Evolutionary conservation across 1,140 invertebrate species (phyloP).

Genomic region (Scaptomyza graminum): DNA sequence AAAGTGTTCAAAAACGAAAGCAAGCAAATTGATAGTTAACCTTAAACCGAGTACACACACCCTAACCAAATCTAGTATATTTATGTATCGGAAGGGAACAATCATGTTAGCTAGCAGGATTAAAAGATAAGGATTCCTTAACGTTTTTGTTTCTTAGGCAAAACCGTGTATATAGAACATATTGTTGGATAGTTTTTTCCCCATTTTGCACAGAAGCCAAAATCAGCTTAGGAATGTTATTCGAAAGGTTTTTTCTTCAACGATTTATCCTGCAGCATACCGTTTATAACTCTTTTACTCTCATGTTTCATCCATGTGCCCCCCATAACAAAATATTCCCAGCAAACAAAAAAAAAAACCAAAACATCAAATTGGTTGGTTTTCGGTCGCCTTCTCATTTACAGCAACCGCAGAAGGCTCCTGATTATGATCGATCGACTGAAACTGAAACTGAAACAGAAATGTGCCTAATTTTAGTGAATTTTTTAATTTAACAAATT

Average conservation of each 20-base stretch:
- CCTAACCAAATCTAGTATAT: neutral
- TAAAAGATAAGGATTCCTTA: no score
- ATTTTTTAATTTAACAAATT: conserved; percentile 27
- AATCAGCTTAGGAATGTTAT: conserved; percentile 20
- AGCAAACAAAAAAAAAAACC: conserved; percentile 44
- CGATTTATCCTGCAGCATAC: conserved; percentile 40
- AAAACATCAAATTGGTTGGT: conserved; percentile 84
- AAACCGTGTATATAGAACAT: conserved; percentile 7
- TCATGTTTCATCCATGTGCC: conserved; percentile 50
- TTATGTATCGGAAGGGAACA: neutral
- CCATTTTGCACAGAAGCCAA: conserved; percentile 36
- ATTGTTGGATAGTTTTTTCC: conserved; percentile 8
- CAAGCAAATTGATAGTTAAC: conserved; percentile 17
- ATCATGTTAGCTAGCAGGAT: no score
- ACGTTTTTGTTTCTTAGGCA: conserved; percentile 2
- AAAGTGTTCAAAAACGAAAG: conserved; percentile 9
- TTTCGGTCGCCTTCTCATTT: conserved; percentile 90
- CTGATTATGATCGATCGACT: conserved; percentile 81
- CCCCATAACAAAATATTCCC: conserved; percentile 43
- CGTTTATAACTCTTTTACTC: conserved; percentile 37
- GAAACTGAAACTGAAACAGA: conserved; percentile 22
- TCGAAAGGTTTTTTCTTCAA: conserved; percentile 4
- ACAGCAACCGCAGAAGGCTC: conserved; percentile 91
- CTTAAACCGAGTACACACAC: conserved; percentile 13
- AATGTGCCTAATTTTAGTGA: conserved; percentile 27